Evolutionary conservation across 2,888 invertebrate species (phyloP), one percentile per base, ranked within the genome.

Genomic region (Ormia ochracea): DNA sequence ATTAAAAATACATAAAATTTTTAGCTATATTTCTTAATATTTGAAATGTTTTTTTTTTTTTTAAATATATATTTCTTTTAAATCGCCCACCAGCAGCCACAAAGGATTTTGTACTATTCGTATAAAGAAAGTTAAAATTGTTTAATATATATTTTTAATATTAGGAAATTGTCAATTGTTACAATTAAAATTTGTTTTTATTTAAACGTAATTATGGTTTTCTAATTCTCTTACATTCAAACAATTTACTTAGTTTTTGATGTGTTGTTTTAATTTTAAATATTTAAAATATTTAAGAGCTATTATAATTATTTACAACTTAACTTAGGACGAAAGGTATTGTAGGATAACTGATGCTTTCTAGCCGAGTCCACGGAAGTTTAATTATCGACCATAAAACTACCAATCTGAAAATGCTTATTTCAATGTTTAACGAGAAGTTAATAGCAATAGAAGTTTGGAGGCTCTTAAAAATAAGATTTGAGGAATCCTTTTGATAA

Each of bases 61-160:
- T n/a, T 65, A 14, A 31, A 58, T 17, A 56, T 43, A 72, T n/a
- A 28, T 19, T 23, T 33, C 14, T 74, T 56, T 56, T 14, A 74
- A 81, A 82, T 85, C 84, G 86, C 86, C 87, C 86, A 86, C 86
- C 87, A 87, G 87, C 87, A 87, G 87, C 87, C 87, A 85, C 87
- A 86, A 85, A 86, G 81, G 83, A 81, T 82, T 82, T 79, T 59
- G 50, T 66, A 38, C 41, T 61, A 56, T 59, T 70, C 3, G 56
- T 33, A 50, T 65, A 48, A 54, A 63, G 21, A 70, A 72, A 33
- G 28, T 73, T 73, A 33, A 54, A 63, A 63, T 48, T 56, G 48
- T 69, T 63, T 63, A 68, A 69, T 26, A 28, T 41, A 3, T 54
- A 12, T 52, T 58, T 48, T 58, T n/a, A 50, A 61, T 33, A 50